These are phyloP conservation scores for Acrocephalus kingi DNA, from an alignment of 2,113 vertebrate species.

Conservation along the genomic window DNA sequence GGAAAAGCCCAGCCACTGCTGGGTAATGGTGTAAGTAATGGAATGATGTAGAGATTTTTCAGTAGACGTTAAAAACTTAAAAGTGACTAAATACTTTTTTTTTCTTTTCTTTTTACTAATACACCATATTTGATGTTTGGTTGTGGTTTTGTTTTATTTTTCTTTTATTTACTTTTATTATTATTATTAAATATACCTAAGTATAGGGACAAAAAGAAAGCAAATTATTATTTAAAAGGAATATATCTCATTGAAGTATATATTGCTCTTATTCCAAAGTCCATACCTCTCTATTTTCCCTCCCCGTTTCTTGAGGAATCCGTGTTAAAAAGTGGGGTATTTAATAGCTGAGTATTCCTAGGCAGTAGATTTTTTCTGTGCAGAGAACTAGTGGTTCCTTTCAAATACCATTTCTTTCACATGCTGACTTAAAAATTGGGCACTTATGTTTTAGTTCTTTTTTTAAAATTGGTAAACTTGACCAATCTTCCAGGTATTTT, in stretches of 20 bases:
- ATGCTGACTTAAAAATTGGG: background rate
- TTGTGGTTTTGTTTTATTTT: background rate
- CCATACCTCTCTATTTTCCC: background rate
- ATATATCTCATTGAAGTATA: background rate
- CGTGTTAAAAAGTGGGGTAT: background rate
- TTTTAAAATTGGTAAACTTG: background rate
- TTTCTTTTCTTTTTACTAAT: background rate
- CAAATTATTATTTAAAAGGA: background rate
- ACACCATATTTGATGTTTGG: rapidly evolving
- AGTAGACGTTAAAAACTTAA: background rate
- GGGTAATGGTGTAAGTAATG: background rate
- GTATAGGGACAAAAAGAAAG: background rate
- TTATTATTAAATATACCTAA: background rate
- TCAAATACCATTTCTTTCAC: background rate
- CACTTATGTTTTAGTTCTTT: background rate
- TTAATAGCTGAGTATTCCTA: background rate
- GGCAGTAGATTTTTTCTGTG: background rate
- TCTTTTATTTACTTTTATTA: background rate
- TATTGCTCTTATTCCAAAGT: background rate
- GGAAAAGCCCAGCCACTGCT: background rate
- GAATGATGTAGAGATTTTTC: background rate
- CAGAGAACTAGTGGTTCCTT: background rate
- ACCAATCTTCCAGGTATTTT: background rate
- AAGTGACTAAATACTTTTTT: background rate
- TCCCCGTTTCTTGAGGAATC: background rate